Conservation (phyloP, 2,113 vertebrate species). For the Hylia prasina region DNA sequence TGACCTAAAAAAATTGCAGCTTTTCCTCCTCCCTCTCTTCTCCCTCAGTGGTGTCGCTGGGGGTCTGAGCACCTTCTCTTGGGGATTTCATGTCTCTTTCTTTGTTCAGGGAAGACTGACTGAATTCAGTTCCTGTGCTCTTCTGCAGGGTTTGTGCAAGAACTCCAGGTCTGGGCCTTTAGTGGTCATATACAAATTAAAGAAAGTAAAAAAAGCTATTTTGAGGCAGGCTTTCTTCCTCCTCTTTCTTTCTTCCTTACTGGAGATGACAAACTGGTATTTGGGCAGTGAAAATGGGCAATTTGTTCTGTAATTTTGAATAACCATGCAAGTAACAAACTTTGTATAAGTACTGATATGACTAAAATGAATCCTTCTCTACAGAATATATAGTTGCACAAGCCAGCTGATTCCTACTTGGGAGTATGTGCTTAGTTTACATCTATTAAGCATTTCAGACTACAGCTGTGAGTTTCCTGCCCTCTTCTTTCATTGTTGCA, state of each 20-base stretch:
- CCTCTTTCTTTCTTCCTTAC: background rate
- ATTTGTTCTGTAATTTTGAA: background rate
- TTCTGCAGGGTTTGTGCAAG: background rate
- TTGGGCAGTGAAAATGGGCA: background rate
- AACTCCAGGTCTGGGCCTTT: background rate
- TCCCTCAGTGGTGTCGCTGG: rapidly evolving
- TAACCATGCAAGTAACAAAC: background rate
- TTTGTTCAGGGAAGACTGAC: background rate
- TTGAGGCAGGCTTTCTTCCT: background rate
- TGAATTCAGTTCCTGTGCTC: background rate
- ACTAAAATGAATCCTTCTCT: background rate
- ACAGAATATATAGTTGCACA: background rate
- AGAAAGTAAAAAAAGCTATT: background rate
- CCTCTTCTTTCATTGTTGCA: background rate
- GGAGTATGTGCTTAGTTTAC: background rate
- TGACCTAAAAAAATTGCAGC: background rate
- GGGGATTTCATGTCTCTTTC: background rate
- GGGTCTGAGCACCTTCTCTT: background rate
- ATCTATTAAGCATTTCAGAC: background rate
- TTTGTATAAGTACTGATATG: background rate
- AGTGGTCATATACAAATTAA: background rate
- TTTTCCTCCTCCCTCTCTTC: background rate
- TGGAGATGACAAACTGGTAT: background rate
- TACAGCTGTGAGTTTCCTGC: background rate
- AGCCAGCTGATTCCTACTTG: background rate